Percentiles rank a stretch among this genome's conserved stretches.
Evolutionary conservation across 2,797 vertebrate species (phyloP).

Genomic region (Pachyuromys duprasi): DNA sequence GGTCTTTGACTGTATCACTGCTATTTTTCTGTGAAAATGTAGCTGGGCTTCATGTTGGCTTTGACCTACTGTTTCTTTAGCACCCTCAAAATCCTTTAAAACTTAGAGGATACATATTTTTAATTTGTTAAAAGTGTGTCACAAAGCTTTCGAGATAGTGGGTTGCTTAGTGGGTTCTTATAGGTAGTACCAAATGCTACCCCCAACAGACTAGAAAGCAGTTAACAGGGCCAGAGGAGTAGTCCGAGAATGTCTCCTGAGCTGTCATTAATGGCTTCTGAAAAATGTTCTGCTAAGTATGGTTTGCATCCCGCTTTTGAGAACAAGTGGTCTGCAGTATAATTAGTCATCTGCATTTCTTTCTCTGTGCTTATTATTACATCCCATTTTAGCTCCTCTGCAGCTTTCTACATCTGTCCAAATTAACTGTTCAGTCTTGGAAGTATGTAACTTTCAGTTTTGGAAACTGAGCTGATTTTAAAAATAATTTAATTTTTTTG

Average conservation of each 20-base stretch:
- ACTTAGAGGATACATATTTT: neutral
- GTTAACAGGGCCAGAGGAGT: neutral
- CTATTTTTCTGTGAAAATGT: slow-evolving; percentile 5
- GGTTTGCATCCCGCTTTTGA: neutral
- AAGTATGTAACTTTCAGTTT: slow-evolving; percentile 39
- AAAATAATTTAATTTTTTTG: slow-evolving; percentile 63
- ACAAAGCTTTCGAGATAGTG: neutral
- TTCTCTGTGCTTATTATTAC: neutral
- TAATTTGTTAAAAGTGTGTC: neutral
- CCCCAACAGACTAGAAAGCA: neutral
- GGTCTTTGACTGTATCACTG: neutral
- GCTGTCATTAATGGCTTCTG: slow-evolving; percentile 1
- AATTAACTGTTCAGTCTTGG: slow-evolving; percentile 34
- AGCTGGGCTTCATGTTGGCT: neutral
- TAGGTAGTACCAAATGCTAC: neutral
- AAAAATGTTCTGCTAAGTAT: neutral
- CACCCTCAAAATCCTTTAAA: neutral
- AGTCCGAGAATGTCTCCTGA: neutral
- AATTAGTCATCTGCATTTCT: neutral
- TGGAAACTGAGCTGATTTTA: slow-evolving; percentile 24
- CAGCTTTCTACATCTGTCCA: neutral
- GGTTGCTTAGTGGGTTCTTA: neutral
- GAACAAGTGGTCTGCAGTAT: neutral
- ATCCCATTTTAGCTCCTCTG: neutral
- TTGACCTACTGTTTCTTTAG: neutral